Conservation (phyloP, 2,888 invertebrate genomes). For the Unio delphinus region DNA sequence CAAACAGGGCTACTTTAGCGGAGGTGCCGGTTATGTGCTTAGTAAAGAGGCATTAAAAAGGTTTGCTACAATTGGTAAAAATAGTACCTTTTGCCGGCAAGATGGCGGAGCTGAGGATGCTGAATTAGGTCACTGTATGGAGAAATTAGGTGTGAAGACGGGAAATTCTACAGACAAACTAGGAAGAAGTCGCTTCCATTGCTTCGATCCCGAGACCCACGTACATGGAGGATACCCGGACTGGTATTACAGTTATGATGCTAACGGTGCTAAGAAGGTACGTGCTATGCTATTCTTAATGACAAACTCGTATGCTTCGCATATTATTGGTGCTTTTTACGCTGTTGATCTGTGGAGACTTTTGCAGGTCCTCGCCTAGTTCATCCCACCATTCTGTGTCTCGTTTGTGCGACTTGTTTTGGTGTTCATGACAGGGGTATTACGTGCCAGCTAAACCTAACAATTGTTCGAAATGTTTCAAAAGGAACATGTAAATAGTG, state of each 20-base stretch:
- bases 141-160: slow-evolving; percentile 51
- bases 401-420: no score
- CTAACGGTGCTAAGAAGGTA: slow-evolving; percentile 56
- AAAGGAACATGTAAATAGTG: no score
- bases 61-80: slow-evolving; percentile 79
- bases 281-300: slow-evolving; percentile 1
- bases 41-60: slow-evolving; percentile 83
- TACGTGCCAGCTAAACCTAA: no score
- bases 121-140: slow-evolving; percentile 58
- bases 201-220: slow-evolving; percentile 58
- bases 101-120: slow-evolving; percentile 63
- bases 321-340: no score
- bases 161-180: slow-evolving; percentile 54
- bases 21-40: slow-evolving; percentile 86
- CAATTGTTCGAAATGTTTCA: no score
- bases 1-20: slow-evolving; percentile 71
- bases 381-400: no score
- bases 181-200: slow-evolving; percentile 60
- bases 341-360: no score
- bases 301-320: no score
- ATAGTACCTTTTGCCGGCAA: slow-evolving; percentile 17
- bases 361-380: no score
- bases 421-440: no score
- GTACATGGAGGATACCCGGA: slow-evolving; percentile 53
- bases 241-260: slow-evolving; percentile 61